phyloP scores from a whole-genome alignment of 2,797 vertebrate genomes.

The Podarcis siculus region DNA sequence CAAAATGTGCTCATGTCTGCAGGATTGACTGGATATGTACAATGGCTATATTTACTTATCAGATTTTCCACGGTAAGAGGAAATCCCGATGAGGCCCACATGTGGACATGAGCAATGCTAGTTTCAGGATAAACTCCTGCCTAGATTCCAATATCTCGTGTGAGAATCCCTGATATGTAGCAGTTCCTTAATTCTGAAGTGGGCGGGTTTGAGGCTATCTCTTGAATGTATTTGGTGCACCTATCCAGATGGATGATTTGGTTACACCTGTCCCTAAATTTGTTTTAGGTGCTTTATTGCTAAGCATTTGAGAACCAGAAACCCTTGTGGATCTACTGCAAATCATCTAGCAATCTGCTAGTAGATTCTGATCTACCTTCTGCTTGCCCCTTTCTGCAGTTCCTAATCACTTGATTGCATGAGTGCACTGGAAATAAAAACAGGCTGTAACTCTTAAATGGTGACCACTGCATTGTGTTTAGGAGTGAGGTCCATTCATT shows the following conservation, averaged over 20 bases:
- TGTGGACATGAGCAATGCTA: too few species aligned
- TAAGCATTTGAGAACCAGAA: neutral
- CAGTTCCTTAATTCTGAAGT: neutral
- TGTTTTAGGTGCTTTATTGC: too few species aligned
- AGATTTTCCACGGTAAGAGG: too few species aligned
- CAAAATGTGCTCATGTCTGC: too few species aligned
- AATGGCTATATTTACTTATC: too few species aligned
- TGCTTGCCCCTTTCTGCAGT: neutral
- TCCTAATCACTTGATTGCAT: neutral
- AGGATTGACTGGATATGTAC: too few species aligned
- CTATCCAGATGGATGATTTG: neutral
- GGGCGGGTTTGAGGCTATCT: neutral
- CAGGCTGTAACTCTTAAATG: neutral
- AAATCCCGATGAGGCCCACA: too few species aligned
- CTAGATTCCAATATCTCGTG: too few species aligned
- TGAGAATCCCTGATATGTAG: neutral
- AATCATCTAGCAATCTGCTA: too few species aligned
- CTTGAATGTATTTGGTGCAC: neutral
- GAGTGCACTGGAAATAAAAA: neutral
- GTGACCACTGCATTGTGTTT: neutral
- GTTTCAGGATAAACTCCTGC: too few species aligned
- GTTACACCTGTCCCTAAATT: too few species aligned
- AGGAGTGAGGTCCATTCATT: slow-evolving; percentile 17
- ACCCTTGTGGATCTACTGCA: neutral
- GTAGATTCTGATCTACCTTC: neutral